phyloP scores from a whole-genome alignment of 2,797 vertebrate species.

The Vireo griseus region DNA sequence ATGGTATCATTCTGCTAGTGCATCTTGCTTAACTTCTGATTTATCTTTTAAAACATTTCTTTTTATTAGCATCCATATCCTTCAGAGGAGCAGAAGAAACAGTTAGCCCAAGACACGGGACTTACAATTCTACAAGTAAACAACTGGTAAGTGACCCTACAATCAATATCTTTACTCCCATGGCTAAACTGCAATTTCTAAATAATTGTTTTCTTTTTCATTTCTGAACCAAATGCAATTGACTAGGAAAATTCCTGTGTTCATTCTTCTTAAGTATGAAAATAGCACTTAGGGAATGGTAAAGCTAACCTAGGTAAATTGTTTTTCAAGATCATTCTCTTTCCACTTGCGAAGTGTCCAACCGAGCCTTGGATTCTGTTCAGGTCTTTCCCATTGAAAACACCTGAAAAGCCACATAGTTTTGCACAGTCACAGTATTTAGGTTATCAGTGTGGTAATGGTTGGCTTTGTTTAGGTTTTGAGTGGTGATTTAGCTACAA shows the following conservation, averaged over 20 bases:
- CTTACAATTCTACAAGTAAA: conserved; percentile 99
- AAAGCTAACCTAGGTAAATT: conserved; percentile 39
- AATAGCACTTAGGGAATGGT: conserved; percentile 24
- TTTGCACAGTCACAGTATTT: background rate
- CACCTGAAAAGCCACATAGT: conserved; percentile 44
- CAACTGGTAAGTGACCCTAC: conserved; percentile 93
- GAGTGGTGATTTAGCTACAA: conserved; percentile 42
- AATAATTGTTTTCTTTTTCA: conserved; percentile 66
- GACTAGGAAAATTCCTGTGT: conserved; percentile 48
- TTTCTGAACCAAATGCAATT: conserved; percentile 58
- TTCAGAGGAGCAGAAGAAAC: conserved; percentile 99
- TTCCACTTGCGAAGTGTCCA: conserved; percentile 17
- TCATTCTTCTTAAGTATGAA: conserved; percentile 44
- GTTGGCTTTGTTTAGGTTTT: conserved; percentile 69
- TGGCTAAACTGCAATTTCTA: conserved; percentile 65
- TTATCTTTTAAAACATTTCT: conserved; percentile 76
- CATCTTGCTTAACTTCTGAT: conserved; percentile 74
- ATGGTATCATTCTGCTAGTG: conserved; percentile 69
- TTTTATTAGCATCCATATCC: conserved; percentile 95
- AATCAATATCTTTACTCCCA: conserved; percentile 73
- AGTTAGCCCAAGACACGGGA: conserved; percentile 99
- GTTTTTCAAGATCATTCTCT: conserved; percentile 35
- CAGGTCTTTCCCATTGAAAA: conserved; percentile 40
- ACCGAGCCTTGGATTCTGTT: conserved; percentile 42
- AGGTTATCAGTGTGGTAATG: conserved; percentile 26